A percentile compares a stretch with the other conserved stretches of the same genome.
Evolutionary conservation across 35 echinoderm and acorn worm species (phyloP).

Genomic region (Chiridota heheva): DNA sequence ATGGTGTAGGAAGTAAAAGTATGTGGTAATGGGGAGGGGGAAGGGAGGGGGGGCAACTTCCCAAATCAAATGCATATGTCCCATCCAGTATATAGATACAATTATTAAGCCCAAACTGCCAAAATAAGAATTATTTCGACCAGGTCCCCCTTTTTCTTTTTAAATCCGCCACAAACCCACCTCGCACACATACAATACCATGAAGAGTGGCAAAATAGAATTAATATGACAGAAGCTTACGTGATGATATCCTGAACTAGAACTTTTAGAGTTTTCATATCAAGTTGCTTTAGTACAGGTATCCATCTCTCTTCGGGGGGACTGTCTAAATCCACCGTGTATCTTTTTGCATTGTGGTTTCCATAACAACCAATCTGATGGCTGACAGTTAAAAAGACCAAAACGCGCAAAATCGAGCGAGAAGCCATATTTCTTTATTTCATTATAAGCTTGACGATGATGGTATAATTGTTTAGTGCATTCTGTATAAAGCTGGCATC

Average conservation of each 20-base stretch:
- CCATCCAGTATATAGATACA: no score
- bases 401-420: no score
- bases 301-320: conserved; percentile 83
- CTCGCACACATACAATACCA: not conserved
- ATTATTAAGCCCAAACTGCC: no score
- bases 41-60: no score
- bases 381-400: not conserved
- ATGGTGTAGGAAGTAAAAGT: no score
- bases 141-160: not conserved
- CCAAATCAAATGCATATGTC: no score
- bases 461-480: no score
- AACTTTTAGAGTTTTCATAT: conserved; percentile 20
- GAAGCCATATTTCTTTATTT: no score
- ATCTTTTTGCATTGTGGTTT: conserved; percentile 43
- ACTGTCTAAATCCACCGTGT: conserved; percentile 62
- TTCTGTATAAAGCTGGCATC: no score
- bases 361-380: not conserved
- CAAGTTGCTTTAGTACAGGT: conserved; percentile 51
- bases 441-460: no score
- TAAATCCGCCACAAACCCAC: not conserved
- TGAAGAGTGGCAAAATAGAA: not conserved
- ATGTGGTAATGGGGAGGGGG: no score
- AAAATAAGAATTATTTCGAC: no score
- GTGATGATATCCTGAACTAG: conserved; percentile 10
- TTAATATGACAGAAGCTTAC: conserved; percentile 19